Evolutionary conservation across 2,113 vertebrate genomes (phyloP).

Genomic region (Paratilapia polleni): DNA sequence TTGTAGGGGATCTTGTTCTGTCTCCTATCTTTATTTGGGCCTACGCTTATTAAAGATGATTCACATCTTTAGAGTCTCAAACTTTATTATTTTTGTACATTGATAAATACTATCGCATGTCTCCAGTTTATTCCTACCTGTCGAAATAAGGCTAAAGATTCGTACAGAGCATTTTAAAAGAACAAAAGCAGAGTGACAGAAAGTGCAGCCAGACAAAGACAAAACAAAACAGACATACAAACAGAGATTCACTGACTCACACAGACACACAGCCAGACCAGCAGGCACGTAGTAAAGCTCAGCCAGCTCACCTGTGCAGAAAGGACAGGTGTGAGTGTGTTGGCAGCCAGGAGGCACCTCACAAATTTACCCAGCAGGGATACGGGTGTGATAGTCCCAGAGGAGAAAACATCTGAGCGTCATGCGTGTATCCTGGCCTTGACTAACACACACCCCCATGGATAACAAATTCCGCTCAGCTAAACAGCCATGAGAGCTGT

Average conservation of each 20-base stretch:
- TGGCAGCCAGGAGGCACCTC: conserved; percentile 46
- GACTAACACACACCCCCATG: conserved; percentile 72
- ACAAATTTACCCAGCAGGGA: conserved; percentile 44
- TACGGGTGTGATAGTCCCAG: conserved; percentile 71
- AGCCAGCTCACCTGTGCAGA: conserved; percentile 66
- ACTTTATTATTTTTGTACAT: not conserved
- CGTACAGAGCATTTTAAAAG: not conserved
- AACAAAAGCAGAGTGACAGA: not conserved
- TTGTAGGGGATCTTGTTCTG: not conserved
- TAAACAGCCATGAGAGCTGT: conserved; percentile 73
- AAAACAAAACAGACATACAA: not conserved
- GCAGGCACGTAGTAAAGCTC: conserved; percentile 29
- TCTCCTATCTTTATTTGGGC: not conserved
- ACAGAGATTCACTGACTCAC: not conserved
- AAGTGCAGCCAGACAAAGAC: not conserved
- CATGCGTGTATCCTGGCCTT: conserved; percentile 68
- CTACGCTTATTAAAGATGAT: not conserved
- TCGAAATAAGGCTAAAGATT: not conserved
- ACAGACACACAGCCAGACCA: conserved; percentile 15
- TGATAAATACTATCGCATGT: not conserved
- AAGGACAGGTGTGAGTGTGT: conserved; percentile 73
- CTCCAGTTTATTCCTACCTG: not conserved
- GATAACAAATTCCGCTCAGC: conserved; percentile 73
- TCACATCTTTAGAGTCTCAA: not conserved
- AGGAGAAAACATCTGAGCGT: conserved; percentile 62